A percentile compares a stretch with the other conserved stretches of the same genome.
phyloP scores from a whole-genome alignment of 2,797 vertebrate species.

The Sandelia bainsii region DNA sequence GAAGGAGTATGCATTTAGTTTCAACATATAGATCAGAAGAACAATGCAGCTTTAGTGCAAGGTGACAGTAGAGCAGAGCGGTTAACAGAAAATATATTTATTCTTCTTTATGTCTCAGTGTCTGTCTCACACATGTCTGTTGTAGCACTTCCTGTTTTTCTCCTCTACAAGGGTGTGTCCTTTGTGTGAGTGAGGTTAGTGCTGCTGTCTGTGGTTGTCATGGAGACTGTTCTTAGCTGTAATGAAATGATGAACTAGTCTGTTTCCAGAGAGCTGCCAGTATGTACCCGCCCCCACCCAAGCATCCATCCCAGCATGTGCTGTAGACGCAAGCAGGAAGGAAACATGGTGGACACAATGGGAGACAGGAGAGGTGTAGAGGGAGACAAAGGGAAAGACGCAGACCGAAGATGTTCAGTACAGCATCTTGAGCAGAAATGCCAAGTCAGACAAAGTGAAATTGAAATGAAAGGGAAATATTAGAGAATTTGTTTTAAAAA shows the following conservation, averaged over 20 bases:
- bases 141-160: conserved; percentile 75
- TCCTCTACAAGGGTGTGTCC: conserved; percentile 76
- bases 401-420: conserved; percentile 21
- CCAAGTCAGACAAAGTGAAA: conserved; percentile 29
- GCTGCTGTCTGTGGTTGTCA: conserved; percentile 73
- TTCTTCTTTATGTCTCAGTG: not conserved
- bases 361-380: conserved; percentile 33
- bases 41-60: conserved; percentile 13
- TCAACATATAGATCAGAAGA: conserved; percentile 30
- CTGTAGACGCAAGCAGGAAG: conserved; percentile 46
- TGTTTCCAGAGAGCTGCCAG: conserved; percentile 76
- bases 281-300: conserved; percentile 68
- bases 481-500: conserved; percentile 34
- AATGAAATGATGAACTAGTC: conserved; percentile 75
- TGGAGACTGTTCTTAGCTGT: conserved; percentile 73
- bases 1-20: conserved; percentile 26
- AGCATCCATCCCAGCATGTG: conserved; percentile 64
- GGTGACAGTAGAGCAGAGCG: conserved; percentile 2
- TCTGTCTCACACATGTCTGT: not conserved
- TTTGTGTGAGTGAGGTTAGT: conserved; percentile 71
- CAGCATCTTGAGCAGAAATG: conserved; percentile 46
- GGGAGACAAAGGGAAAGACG: conserved; percentile 16
- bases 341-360: conserved; percentile 51
- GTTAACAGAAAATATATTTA: not conserved
- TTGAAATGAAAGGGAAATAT: conserved; percentile 32